A percentile compares a stretch with the other conserved stretches of the same genome.
These are phyloP conservation scores for Pinna nobilis DNA, from an alignment of 1,140 invertebrate species.

Conservation along the genomic window DNA sequence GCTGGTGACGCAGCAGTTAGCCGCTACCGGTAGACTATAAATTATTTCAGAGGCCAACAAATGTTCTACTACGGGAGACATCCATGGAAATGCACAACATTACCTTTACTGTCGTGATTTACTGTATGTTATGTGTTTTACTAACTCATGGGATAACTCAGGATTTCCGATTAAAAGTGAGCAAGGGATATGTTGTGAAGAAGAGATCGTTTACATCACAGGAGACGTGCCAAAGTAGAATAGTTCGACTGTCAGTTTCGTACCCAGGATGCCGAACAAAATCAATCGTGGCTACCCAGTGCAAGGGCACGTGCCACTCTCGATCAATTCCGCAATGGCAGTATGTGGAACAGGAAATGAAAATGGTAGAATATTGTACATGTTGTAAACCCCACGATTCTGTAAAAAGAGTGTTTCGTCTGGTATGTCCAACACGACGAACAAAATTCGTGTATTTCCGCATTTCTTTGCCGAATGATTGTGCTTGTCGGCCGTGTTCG, in stretches of 20 bases:
- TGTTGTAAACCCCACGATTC: conserved; percentile 37
- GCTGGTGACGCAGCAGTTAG: too few relatives aligned
- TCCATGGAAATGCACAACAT: too few relatives aligned
- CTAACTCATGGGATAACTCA: too few relatives aligned
- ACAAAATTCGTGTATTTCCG: neutral
- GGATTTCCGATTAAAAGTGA: too few relatives aligned
- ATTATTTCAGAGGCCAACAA: too few relatives aligned
- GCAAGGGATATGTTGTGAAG: too few relatives aligned
- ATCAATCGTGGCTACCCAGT: conserved; percentile 17
- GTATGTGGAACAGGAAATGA: conserved; percentile 21
- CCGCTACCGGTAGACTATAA: too few relatives aligned
- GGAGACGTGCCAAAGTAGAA: conserved; percentile 3
- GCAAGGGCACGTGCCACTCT: conserved; percentile 45
- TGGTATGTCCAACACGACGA: conserved; percentile 20
- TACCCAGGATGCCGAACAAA: conserved; percentile 28
- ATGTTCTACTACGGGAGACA: too few relatives aligned
- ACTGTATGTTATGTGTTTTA: too few relatives aligned
- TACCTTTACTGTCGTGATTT: too few relatives aligned
- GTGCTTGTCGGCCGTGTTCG: conserved; percentile 42
- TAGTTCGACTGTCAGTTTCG: neutral
- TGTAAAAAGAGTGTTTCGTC: conserved; percentile 4
- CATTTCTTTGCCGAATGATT: conserved; percentile 14
- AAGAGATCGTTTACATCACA: conserved; percentile 4
- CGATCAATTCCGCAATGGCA: conserved; percentile 43
- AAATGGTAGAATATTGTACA: conserved; percentile 36